Percentiles rank a stretch among this genome's conserved stretches.
Conservation (phyloP, 2,797 vertebrate species). For the Todus mexicanus region DNA sequence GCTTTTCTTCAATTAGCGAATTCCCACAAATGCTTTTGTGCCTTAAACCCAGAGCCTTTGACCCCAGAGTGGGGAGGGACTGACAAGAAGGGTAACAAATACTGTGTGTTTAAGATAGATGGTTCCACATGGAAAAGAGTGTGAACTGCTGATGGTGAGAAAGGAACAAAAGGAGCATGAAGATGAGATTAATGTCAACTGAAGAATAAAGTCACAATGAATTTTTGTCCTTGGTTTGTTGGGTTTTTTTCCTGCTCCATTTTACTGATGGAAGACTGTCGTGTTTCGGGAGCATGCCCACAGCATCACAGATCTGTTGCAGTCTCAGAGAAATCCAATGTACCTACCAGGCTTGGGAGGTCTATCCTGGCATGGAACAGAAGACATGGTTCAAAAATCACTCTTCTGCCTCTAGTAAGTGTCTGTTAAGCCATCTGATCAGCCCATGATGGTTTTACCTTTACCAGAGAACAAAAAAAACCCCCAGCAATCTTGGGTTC, state of each 20-base stretch:
- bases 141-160: background rate
- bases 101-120: background rate
- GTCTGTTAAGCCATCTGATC: background rate
- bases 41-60: conserved; percentile 48
- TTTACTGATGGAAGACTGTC: background rate
- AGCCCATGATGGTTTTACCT: background rate
- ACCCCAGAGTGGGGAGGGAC: conserved; percentile 72
- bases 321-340: background rate
- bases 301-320: background rate
- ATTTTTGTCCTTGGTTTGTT: background rate
- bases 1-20: conserved; percentile 78
- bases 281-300: background rate
- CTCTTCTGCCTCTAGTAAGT: background rate
- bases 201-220: background rate
- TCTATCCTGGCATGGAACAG: background rate
- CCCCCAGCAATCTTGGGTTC: too few relatives aligned
- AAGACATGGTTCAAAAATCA: background rate
- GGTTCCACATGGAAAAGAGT: background rate
- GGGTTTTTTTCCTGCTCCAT: background rate
- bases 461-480: background rate
- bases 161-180: background rate
- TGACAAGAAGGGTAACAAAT: conserved; percentile 68
- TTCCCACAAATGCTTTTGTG: conserved; percentile 21
- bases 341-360: background rate
- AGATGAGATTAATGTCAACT: background rate